phyloP scores from a whole-genome alignment of 2,888 invertebrate genomes.

The Trypoxylon attenuatum region DNA sequence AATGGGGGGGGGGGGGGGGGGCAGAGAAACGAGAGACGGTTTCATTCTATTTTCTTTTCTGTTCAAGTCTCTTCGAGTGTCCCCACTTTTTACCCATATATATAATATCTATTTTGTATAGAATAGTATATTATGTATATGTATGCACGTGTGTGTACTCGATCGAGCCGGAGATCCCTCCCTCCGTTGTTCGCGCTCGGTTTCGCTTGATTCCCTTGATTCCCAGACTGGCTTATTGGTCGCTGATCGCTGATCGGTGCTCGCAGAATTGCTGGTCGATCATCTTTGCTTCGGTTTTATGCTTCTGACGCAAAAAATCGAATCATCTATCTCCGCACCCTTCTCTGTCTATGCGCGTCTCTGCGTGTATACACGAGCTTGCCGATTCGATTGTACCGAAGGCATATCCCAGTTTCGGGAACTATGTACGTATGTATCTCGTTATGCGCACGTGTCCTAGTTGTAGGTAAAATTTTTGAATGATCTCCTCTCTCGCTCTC shows the following conservation, averaged over 20 bases:
- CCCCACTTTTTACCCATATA: too few species aligned
- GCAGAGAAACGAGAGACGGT: too few species aligned
- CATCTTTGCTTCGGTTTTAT: not conserved
- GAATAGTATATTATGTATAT: too few species aligned
- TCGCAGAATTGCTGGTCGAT: not conserved
- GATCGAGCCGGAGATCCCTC: too few species aligned
- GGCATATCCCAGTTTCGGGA: conserved; percentile 56
- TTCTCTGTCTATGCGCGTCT: conserved; percentile 10
- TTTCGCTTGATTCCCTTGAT: too few species aligned
- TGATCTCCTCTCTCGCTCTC: conserved; percentile 9
- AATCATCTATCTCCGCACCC: not conserved
- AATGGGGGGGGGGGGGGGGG: too few species aligned
- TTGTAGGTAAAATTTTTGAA: conserved; percentile 33
- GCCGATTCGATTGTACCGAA: conserved; percentile 64
- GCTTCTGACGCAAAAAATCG: not conserved
- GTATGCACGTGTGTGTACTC: too few species aligned
- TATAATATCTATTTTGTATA: too few species aligned
- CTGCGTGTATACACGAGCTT: conserved; percentile 43
- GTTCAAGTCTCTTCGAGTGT: too few species aligned
- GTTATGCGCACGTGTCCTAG: conserved; percentile 35
- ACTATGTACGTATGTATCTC: conserved; percentile 39
- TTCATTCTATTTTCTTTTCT: too few species aligned
- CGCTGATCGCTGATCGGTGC: not conserved
- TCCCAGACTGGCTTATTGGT: not conserved
- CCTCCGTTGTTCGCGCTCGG: too few species aligned